Percentiles rank a stretch among this genome's conserved stretches.
These are phyloP conservation scores for Phenganax stokvisi DNA, from an alignment of 92 coral and sea anemone genomes.

Conservation along the genomic window DNA sequence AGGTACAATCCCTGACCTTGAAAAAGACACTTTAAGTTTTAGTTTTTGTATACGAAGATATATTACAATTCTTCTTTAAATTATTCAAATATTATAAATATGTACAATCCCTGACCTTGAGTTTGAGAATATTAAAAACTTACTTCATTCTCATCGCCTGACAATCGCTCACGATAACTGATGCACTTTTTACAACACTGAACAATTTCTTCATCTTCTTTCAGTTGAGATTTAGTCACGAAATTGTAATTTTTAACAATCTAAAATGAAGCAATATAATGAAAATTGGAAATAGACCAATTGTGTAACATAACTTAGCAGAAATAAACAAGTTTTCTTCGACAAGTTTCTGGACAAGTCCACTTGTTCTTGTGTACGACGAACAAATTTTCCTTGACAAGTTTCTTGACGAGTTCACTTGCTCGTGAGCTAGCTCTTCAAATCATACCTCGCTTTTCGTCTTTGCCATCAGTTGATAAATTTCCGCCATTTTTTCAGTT, in stretches of 20 bases:
- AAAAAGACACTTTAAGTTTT: no score
- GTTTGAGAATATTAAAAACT: not conserved
- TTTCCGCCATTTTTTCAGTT: conserved; percentile 80
- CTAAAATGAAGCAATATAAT: conserved; percentile 40
- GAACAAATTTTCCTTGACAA: no score
- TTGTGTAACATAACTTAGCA: no score
- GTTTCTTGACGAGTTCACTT: not conserved
- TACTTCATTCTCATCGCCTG: conserved; percentile 95
- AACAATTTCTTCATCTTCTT: conserved; percentile 86
- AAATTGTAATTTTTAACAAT: conserved; percentile 92
- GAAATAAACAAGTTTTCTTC: no score
- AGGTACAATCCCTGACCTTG: no score
- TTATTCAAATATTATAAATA: not conserved
- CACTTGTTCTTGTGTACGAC: not conserved
- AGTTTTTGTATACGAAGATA: not conserved
- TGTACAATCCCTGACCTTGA: not conserved
- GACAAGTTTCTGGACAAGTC: no score
- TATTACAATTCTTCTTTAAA: not conserved
- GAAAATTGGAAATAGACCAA: not conserved
- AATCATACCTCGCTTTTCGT: conserved; percentile 90
- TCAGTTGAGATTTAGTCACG: conserved; percentile 78
- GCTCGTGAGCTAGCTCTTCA: not conserved
- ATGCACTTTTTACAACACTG: conserved; percentile 77
- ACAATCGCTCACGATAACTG: conserved; percentile 63
- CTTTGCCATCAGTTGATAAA: conserved; percentile 90